Base-by-base conservation (phyloP, 2,888 invertebrate species). In the Polietes domitor region DNA sequence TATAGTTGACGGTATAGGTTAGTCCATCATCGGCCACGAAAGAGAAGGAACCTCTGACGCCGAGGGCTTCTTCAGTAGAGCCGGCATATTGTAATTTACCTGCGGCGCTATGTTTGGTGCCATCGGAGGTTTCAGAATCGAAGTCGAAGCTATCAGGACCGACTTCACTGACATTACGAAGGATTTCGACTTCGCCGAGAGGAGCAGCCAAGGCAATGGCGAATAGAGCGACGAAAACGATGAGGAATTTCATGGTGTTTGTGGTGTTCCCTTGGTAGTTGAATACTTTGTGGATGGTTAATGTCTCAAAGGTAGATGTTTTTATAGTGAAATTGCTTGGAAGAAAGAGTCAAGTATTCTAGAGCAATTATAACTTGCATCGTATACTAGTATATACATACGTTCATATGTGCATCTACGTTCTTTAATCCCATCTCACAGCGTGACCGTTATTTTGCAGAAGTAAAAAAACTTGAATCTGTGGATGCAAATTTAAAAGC, bases 101-200 rank as follows among this genome's bases (percentile, higher is more conserved):
- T 63, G 84, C 74, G 73, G 87, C 88, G 6, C 77, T 28, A 6
- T 75, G 77, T 9, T 72, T 63, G 41, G 86, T 84, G n/a, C 89
- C 89, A 80, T 89, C 88, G 70, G 88, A 88, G 32, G 88, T 89
- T 75, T 88, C 88, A 9, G 19, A 7, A 24, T 50, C 26, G 21
- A 93, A 94, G 80, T 93, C 91, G 87, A 94, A 95, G 87, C 93
- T 93, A 86, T 94, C 93, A 87, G 92, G 88, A 70, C 92, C 93
- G 9, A 94, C 93, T 81, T 93, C 92, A n/a, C n/a, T n/a, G n/a
- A n/a, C n/a, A n/a, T n/a, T n/a, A n/a, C n/a, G 71, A 93, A 92
- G 47, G 92, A 93, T 83, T 94, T 93, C 77, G 93, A 93, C 26
- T 94, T 68, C 80, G 94, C 92, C 87, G 2, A 94, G 94, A 41